Evolutionary conservation across 1,140 invertebrate species (phyloP).

Genomic region (Drosophila pruinosa): DNA sequence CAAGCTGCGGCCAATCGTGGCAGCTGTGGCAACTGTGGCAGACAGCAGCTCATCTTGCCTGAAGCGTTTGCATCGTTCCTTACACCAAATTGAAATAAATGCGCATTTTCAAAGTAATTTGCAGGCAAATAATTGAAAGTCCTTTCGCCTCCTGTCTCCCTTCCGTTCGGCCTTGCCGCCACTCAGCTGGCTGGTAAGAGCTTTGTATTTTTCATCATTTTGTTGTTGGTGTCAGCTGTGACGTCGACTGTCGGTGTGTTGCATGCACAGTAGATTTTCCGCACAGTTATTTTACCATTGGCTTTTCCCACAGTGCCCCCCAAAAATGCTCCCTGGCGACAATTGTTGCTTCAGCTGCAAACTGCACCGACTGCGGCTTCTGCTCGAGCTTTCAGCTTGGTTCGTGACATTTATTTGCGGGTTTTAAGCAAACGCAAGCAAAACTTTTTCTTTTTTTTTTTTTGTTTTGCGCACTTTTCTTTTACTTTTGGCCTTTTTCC

Average conservation of each 20-base stretch:
- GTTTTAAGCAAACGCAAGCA: slow-evolving; percentile 21
- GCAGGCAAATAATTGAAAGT: slow-evolving; percentile 52
- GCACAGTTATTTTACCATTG: slow-evolving; percentile 51
- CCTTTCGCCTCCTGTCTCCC: not conserved
- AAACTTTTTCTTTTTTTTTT: slow-evolving; percentile 38
- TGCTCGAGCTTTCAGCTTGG: slow-evolving; percentile 47
- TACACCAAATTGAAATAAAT: slow-evolving; percentile 66
- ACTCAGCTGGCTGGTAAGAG: slow-evolving; percentile 17
- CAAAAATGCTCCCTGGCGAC: slow-evolving; percentile 13
- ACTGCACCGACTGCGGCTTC: not conserved
- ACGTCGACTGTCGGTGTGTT: slow-evolving; percentile 9
- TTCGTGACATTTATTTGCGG: slow-evolving; percentile 76
- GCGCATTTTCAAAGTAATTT: slow-evolving; percentile 71
- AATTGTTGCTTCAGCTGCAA: slow-evolving; percentile 62
- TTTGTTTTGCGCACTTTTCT: slow-evolving; percentile 33
- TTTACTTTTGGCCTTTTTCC: not conserved
- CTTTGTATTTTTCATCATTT: slow-evolving; percentile 61
- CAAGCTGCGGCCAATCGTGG: not conserved
- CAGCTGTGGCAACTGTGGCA: slow-evolving; percentile 13
- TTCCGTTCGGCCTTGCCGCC: not conserved
- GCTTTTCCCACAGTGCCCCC: slow-evolving; percentile 2
- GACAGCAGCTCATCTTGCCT: not conserved
- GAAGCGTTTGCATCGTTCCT: slow-evolving; percentile 6
- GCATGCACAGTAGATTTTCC: slow-evolving; percentile 59
- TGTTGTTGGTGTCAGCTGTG: not conserved